Conservation (phyloP, 2,797 vertebrate genomes). For the Pogoniulus pusillus region DNA sequence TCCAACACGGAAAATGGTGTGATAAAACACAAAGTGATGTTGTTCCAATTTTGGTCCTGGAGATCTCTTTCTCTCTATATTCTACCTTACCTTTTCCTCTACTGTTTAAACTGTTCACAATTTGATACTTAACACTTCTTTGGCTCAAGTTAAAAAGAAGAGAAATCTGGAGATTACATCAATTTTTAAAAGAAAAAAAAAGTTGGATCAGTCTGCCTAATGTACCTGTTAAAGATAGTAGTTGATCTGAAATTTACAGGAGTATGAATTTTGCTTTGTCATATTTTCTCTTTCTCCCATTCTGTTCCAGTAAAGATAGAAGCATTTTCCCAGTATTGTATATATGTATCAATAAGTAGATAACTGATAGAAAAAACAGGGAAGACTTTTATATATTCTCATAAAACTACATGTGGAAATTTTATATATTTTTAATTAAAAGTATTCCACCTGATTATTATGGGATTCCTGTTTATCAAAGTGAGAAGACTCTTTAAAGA, state of each 20-base stretch:
- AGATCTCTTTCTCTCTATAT: not conserved
- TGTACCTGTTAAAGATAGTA: not conserved
- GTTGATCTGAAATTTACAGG: not conserved
- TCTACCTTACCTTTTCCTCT: not conserved
- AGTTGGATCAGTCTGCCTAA: not conserved
- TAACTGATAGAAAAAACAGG: not conserved
- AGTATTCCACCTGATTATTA: not conserved
- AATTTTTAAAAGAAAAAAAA: not conserved
- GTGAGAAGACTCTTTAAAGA: not conserved
- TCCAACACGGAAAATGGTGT: not conserved
- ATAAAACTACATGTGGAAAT: not conserved
- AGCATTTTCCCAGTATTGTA: not conserved
- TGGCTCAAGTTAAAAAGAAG: not conserved
- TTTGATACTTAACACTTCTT: not conserved
- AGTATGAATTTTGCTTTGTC: not conserved
- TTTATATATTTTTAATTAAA: not conserved
- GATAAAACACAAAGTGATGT: not conserved
- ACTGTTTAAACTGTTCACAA: not conserved
- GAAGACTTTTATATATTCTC: not conserved
- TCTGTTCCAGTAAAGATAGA: not conserved
- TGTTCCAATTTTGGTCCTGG: not conserved
- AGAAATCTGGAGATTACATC: constrained; percentile 8
- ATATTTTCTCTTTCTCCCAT: not conserved
- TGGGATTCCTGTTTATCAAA: not conserved
- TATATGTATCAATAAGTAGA: not conserved